phyloP scores from a whole-genome alignment of 2,113 vertebrate species.

The Chamaetylas fuelleborni region DNA sequence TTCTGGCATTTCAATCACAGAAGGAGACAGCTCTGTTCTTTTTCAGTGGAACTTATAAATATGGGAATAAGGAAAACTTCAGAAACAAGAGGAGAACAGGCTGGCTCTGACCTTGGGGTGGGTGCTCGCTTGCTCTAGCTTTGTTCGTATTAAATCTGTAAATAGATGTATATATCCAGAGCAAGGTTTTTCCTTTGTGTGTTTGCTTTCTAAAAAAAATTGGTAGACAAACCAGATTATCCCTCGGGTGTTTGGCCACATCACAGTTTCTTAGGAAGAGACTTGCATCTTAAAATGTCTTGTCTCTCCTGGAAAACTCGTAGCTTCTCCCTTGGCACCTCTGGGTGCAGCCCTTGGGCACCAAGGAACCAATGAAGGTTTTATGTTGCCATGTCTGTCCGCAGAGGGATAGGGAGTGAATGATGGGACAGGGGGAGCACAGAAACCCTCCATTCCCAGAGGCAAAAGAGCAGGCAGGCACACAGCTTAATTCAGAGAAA shows the following conservation, averaged over 20 bases:
- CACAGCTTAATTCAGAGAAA: neutral
- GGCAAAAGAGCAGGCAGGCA: neutral
- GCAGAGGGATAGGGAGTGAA: neutral
- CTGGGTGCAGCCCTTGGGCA: neutral
- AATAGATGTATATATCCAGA: neutral
- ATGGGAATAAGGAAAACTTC: neutral
- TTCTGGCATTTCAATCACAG: neutral
- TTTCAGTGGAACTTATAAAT: neutral
- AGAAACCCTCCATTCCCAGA: neutral
- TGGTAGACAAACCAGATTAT: neutral
- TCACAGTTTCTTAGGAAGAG: neutral
- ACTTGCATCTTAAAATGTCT: neutral
- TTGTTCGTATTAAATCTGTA: neutral
- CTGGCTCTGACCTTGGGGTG: neutral
- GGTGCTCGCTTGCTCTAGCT: rapidly evolving
- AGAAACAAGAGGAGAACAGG: neutral
- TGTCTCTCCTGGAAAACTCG: neutral
- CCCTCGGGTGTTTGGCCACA: neutral
- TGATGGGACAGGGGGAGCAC: neutral
- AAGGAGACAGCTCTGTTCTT: neutral
- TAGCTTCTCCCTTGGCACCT: neutral
- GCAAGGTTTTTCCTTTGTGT: neutral
- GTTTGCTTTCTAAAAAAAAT: neutral
- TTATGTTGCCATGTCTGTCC: neutral
- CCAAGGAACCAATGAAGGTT: neutral